Conservation (phyloP, 2,797 vertebrate species). For the Centropyge bicolor region DNA sequence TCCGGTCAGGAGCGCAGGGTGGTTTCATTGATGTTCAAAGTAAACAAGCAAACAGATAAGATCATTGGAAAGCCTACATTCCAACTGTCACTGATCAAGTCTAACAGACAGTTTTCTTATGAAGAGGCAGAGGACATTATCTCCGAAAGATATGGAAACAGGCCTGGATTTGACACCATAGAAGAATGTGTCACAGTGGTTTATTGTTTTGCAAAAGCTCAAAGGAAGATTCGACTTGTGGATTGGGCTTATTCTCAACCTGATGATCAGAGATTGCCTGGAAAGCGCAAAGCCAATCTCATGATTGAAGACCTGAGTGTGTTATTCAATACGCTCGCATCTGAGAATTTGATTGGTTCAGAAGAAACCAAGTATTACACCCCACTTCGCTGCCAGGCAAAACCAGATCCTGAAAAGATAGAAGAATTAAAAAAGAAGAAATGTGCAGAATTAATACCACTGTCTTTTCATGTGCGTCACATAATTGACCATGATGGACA, state of each 20-base stretch:
- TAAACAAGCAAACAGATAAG: conserved; percentile 62
- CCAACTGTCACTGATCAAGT: conserved; percentile 69
- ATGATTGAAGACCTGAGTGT: conserved; percentile 92
- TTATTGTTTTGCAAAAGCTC: conserved; percentile 75
- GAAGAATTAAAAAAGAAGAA: conserved; percentile 66
- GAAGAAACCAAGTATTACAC: conserved; percentile 61
- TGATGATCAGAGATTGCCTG: conserved; percentile 79
- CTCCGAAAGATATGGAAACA: conserved; percentile 4
- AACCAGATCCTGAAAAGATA: conserved; percentile 73
- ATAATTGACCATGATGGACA: conserved; percentile 63
- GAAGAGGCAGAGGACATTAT: conserved; percentile 65
- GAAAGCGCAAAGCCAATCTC: conserved; percentile 85
- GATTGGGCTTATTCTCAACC: conserved; percentile 83
- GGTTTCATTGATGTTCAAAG: conserved; percentile 69
- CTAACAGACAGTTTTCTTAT: conserved; percentile 65
- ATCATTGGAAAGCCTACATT: conserved; percentile 47
- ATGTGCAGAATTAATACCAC: conserved; percentile 78
- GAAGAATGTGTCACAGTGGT: conserved; percentile 63
- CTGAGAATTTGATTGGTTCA: conserved; percentile 76
- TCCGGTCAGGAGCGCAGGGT: conserved; percentile 40
- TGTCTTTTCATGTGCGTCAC: conserved; percentile 86
- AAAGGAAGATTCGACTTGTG: conserved; percentile 82
- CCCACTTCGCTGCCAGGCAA: conserved; percentile 87
- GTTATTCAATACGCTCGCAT: conserved; percentile 86
- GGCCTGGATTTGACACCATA: conserved; percentile 21